Base-by-base conservation (phyloP, 2,797 vertebrate species). In the Cuniculus paca region DNA sequence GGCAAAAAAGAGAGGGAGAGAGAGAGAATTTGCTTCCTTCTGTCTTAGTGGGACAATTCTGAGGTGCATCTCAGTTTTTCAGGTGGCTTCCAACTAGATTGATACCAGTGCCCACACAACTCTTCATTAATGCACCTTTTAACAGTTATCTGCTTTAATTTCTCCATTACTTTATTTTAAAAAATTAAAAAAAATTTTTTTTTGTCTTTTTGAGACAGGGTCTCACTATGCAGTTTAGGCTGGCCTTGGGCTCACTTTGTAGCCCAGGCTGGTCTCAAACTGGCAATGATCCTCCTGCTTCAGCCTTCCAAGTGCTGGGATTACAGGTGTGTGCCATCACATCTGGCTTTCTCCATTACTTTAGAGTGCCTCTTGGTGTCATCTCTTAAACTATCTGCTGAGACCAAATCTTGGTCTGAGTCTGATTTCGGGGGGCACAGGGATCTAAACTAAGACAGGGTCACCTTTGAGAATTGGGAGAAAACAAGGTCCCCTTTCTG, bases 401-500 rank as follows among this genome's bases (percentile, higher is more conserved):
- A 68, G 89, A 26, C 81, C 24, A 74, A 82, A 61, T 61, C 39
- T 24, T 34, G 28, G 34, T 78, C 60, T 77, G 70, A 52, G 58
- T 6, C 34, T 79, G 77, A 75, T 77, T 58, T 84, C 19, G 52
- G 72, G 36, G 81, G 68, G n/a, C n/a, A n/a, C n/a, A n/a, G n/a
- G 17, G 65, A 90, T 42, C 13, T 36, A 74, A 95, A 61, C 10
- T 22, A 68, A 89, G 31, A 48, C 28, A 94, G 52, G n/a, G 28
- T 34, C 2, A 68, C 48, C 24, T 94, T 91, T 81, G 60, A 95
- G 84, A 95, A 80, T 42, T 80, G 36, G 77, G 52, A 68, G 50
- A 94, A 96, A 86, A 63, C 6, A 94, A 72, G 26, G 13, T 61
- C 5, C 34, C 10, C 24, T 50, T 83, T 26, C 36, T 10, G 65